Base-by-base conservation (phyloP, 23 tunicate genomes). In the Styela plicata region DNA sequence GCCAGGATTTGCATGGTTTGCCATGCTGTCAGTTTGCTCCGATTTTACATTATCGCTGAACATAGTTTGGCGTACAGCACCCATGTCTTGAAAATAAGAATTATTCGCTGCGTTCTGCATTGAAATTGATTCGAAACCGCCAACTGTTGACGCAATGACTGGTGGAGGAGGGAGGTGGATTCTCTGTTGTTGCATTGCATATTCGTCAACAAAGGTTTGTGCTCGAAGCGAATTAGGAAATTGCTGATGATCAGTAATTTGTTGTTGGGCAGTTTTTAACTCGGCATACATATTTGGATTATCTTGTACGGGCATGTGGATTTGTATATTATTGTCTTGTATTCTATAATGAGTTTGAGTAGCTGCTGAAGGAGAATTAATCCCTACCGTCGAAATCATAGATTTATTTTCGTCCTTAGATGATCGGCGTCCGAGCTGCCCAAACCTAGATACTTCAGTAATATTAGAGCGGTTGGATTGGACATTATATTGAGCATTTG, bases 321-420 rank as follows among this genome's bases (percentile, higher is more conserved):
- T 52, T 44, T 53, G 81, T 28, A 53, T 27, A 23, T 25, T 53
- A 57, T 53, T 36, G 24, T 76, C 81, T 44, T 52, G 66, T 23
- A 76, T 76, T 44, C 53, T 76, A 57, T 76, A 76, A n/a, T 76
- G 64, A 22, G 81, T 52, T 44, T 76, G 77, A 5, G 36, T 34
- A 16, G 29, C 64, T 16, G 30, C 13, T 22, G 71, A 22, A 18
- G 19, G 31, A 67, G 71, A 25, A 67, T 17, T 67, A 67, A 29
- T 29, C 22, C 31, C 71, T 16, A 22, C 31, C 19, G 24, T 29
- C 24, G 31, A 22, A 19, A 27, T 67, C 16, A 25, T 67, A 18
- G 31, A 27, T 67, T 67, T 67, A 22, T 25, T 67, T 16, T 67
- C 71, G 19, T 67, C 31, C 31, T 67, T 67, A 16, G 31, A 67